Evolutionary conservation across 2,888 invertebrate species (phyloP).

Genomic region (Chrysodeixis includens): DNA sequence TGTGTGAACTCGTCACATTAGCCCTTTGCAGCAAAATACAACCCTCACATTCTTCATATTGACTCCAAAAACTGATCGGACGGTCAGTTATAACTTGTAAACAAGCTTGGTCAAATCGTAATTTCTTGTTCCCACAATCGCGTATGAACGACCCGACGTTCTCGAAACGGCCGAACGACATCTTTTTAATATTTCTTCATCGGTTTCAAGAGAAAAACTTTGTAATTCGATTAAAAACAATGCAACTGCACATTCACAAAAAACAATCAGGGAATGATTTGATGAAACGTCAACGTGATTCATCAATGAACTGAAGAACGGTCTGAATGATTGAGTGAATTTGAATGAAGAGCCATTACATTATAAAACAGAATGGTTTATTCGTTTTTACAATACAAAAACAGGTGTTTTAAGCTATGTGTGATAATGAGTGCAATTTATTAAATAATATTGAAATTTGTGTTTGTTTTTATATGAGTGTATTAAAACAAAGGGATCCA

Average conservation of each 20-base stretch:
- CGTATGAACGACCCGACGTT: constrained; percentile 81
- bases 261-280: constrained; percentile 36
- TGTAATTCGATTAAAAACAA: constrained; percentile 57
- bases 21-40: constrained; percentile 72
- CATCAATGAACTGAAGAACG: constrained; percentile 40
- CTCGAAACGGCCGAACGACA: constrained; percentile 77
- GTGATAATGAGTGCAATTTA: too few species aligned
- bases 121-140: constrained; percentile 73
- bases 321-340: background rate
- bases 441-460: too few species aligned
- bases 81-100: constrained; percentile 76
- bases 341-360: background rate
- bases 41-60: constrained; percentile 84
- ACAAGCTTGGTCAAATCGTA: constrained; percentile 84
- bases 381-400: background rate
- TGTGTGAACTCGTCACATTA: constrained; percentile 61
- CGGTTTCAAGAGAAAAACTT: constrained; percentile 48
- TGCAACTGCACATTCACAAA: constrained; percentile 59
- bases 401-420: background rate
- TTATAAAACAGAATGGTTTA: too few species aligned
- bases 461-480: too few species aligned
- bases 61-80: constrained; percentile 78
- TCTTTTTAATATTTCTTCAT: constrained; percentile 68
- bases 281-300: constrained; percentile 56
- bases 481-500: too few species aligned